A percentile compares a stretch with the other conserved stretches of the same genome.
Conservation (phyloP, 1,140 invertebrate species). For the Holotrichia oblita region DNA sequence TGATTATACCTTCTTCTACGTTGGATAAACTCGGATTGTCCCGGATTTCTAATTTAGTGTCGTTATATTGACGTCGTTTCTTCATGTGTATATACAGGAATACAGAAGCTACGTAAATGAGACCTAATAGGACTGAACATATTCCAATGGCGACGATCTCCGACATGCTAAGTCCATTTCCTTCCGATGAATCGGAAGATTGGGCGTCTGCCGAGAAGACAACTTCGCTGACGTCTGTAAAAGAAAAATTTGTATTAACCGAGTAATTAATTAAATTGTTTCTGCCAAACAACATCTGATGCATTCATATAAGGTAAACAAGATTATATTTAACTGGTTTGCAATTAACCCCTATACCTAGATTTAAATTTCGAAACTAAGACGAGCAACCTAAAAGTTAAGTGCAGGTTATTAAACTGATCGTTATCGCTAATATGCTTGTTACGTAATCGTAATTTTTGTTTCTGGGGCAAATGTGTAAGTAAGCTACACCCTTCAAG, state of each 20-base stretch:
- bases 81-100: conserved; percentile 79
- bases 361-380: not conserved
- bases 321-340: not conserved
- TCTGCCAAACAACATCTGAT: not conserved
- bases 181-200: conserved; percentile 61
- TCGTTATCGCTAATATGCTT: no score
- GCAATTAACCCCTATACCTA: not conserved
- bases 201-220: conserved; percentile 76
- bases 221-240: conserved; percentile 79
- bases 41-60: conserved; percentile 42
- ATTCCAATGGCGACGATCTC: conserved; percentile 86
- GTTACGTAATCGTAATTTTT: no score
- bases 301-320: no score
- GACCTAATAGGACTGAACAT: conserved; percentile 78
- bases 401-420: not conserved
- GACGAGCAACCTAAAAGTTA: not conserved
- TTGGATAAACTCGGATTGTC: conserved; percentile 55
- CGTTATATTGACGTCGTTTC: conserved; percentile 54
- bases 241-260: not conserved
- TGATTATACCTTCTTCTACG: conserved; percentile 71
- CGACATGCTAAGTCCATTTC: conserved; percentile 68
- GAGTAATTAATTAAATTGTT: not conserved
- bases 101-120: conserved; percentile 85
- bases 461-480: no score
- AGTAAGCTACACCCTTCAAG: no score